Conservation (phyloP, 2,888 invertebrate species). For the Meta bourneti region DNA sequence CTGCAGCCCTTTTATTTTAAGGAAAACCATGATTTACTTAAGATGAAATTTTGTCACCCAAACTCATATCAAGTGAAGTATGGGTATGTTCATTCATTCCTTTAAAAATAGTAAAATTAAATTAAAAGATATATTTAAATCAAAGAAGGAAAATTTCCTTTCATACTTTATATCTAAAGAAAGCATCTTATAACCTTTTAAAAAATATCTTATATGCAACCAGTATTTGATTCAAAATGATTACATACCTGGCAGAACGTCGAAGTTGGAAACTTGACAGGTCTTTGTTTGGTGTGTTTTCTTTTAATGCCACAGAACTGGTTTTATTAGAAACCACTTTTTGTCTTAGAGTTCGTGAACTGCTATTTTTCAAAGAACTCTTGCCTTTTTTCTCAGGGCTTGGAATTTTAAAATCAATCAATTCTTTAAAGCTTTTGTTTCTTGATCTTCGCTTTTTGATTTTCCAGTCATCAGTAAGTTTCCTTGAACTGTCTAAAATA, state of each 20-base stretch:
- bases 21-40: no score
- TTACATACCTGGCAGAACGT: constrained; percentile 30
- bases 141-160: no score
- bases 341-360: no score
- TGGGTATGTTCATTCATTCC: no score
- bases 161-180: no score
- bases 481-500: constrained; percentile 43
- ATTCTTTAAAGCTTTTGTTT: constrained; percentile 49
- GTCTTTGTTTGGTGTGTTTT: not conserved
- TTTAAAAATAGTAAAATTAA: no score
- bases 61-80: no score
- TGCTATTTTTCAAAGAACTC: not conserved
- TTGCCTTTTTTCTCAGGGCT: constrained; percentile 14
- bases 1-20: no score
- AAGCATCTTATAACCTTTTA: no score
- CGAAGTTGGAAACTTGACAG: not conserved
- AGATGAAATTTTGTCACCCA: no score
- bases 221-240: not conserved
- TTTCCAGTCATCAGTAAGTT: constrained; percentile 68
- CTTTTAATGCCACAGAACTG: not conserved
- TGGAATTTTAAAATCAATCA: constrained; percentile 47
- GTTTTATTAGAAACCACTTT: not conserved
- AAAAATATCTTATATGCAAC: no score
- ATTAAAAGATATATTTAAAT: no score
- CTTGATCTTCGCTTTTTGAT: constrained; percentile 36